Evolutionary conservation across 2,888 invertebrate species (phyloP).

Genomic region (Cryptus armator): DNA sequence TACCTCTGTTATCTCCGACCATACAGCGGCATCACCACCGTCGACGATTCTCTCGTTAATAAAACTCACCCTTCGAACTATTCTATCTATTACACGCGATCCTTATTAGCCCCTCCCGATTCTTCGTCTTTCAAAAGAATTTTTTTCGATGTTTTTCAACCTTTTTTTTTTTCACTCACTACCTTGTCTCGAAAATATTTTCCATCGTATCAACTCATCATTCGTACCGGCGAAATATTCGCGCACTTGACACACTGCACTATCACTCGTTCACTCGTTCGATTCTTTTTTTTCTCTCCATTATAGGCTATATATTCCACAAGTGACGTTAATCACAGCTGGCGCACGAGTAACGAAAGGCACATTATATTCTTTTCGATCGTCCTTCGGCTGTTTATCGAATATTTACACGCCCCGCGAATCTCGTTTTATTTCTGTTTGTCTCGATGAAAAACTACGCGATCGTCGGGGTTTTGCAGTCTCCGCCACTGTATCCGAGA

Average conservation of each 20-base stretch:
- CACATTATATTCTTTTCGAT: not conserved
- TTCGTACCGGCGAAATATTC: not conserved
- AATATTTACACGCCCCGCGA: not conserved
- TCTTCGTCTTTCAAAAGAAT: not conserved
- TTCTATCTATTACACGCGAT: too few species aligned
- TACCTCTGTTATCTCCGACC: slow-evolving; percentile 69
- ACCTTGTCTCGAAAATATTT: not conserved
- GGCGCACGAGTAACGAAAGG: not conserved
- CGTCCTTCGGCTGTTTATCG: not conserved
- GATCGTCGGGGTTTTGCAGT: slow-evolving; percentile 1
- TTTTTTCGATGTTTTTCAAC: slow-evolving; percentile 30
- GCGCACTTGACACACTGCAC: slow-evolving; percentile 44
- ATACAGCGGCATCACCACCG: slow-evolving; percentile 49
- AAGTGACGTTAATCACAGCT: not conserved
- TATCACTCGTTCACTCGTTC: slow-evolving; percentile 44
- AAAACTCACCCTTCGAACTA: not conserved
- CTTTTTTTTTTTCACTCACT: slow-evolving; percentile 30
- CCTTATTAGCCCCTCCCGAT: not conserved
- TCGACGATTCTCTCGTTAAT: too few species aligned
- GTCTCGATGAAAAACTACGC: not conserved
- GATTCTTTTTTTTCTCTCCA: slow-evolving; percentile 38
- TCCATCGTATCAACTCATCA: slow-evolving; percentile 15
- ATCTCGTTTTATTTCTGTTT: not conserved
- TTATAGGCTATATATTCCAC: slow-evolving; percentile 11
- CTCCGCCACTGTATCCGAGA: slow-evolving; percentile 34